These are phyloP conservation scores for Drosophila bipectinata DNA, from an alignment of 1,140 invertebrate genomes.

Conservation along the genomic window DNA sequence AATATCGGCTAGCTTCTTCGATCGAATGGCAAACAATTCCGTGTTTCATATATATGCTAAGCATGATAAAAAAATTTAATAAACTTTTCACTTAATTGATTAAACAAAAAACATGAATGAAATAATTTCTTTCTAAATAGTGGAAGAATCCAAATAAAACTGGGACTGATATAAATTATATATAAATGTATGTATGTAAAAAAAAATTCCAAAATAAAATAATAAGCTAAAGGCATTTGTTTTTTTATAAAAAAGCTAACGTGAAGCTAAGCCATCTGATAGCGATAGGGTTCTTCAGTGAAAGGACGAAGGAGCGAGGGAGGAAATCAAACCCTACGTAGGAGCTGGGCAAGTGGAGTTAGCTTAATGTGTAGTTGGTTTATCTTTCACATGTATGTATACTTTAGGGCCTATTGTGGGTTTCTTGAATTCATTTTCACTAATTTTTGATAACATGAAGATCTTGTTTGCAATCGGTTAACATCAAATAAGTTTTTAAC, in stretches of 20 bases:
- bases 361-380: conserved; percentile 21
- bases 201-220: not conserved
- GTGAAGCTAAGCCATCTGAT: conserved; percentile 7
- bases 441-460: conserved; percentile 58
- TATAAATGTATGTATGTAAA: conserved; percentile 14
- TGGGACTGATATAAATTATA: conserved; percentile 19
- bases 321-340: conserved; percentile 4
- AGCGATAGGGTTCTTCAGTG: not conserved
- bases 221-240: no score
- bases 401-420: conserved; percentile 36
- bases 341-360: conserved; percentile 26
- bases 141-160: conserved; percentile 23
- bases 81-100: not conserved
- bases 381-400: conserved; percentile 8
- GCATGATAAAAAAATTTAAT: conserved; percentile 11
- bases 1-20: conserved; percentile 9
- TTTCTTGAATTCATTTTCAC: conserved; percentile 22
- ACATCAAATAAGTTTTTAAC: conserved; percentile 61
- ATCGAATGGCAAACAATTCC: conserved; percentile 21
- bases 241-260: not conserved
- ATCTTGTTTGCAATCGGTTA: conserved; percentile 48
- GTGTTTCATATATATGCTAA: conserved; percentile 37
- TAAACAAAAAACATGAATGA: not conserved
- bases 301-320: conserved; percentile 23
- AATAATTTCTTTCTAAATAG: conserved; percentile 9